A percentile compares a stretch with the other conserved stretches of the same genome.
Evolutionary conservation across 1,140 invertebrate genomes (phyloP).

Genomic region (Frieseomelitta varia): DNA sequence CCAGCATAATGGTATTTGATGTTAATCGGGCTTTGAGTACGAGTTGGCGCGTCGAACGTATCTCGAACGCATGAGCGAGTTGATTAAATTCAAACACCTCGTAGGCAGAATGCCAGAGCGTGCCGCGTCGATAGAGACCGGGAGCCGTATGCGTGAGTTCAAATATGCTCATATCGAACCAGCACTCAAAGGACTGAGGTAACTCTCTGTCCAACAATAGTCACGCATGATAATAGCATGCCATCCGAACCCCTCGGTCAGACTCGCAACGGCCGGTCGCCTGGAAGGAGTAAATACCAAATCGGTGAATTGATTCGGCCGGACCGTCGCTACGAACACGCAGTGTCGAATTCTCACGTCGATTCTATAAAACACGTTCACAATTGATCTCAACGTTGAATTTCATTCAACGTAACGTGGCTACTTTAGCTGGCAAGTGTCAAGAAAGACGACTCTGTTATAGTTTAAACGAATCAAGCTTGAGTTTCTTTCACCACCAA

Average conservation of each 20-base stretch:
- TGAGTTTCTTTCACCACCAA: too few species aligned
- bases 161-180: conserved; percentile 80
- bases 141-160: conserved; percentile 69
- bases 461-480: too few species aligned
- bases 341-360: conserved; percentile 15
- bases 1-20: conserved; percentile 78
- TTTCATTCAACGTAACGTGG: too few species aligned
- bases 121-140: conserved; percentile 61
- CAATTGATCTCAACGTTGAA: neutral
- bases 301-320: conserved; percentile 51
- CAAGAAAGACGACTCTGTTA: too few species aligned
- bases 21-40: conserved; percentile 79
- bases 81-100: conserved; percentile 82
- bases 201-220: conserved; percentile 77
- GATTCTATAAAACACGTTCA: neutral
- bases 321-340: neutral
- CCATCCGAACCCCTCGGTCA: conserved; percentile 68
- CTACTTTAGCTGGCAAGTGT: too few species aligned
- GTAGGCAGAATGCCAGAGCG: conserved; percentile 76
- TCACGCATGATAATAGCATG: conserved; percentile 79
- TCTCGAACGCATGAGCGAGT: conserved; percentile 79
- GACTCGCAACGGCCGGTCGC: conserved; percentile 68
- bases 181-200: conserved; percentile 75
- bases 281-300: conserved; percentile 74
- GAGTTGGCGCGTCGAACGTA: conserved; percentile 72